Evolutionary conservation across 1,140 invertebrate genomes (phyloP).

Genomic region (Plutomurus gul): DNA sequence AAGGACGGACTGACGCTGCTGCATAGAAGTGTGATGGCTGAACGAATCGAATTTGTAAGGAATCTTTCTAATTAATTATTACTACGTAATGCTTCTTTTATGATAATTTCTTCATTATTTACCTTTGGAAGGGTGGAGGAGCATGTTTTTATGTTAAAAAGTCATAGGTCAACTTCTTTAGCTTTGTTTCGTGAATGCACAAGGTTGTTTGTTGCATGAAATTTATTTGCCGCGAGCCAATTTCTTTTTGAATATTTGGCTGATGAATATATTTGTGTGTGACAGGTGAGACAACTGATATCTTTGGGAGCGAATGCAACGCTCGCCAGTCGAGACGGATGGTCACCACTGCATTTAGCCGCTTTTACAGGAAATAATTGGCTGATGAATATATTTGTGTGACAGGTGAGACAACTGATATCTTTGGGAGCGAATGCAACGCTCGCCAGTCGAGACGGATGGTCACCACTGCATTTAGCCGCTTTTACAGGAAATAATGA

Average conservation of each 20-base stretch:
- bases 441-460: constrained; percentile 40
- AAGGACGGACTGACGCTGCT: constrained; percentile 43
- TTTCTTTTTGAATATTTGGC: no score
- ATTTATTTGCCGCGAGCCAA: no score
- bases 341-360: constrained; percentile 42
- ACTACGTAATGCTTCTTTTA: not conserved
- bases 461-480: constrained; percentile 41
- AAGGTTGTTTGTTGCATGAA: no score
- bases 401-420: constrained; percentile 38
- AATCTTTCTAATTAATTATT: not conserved
- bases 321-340: constrained; percentile 40
- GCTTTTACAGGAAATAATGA: constrained; percentile 39
- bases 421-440: constrained; percentile 38
- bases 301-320: constrained; percentile 38
- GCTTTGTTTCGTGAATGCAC: no score
- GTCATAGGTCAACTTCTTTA: no score
- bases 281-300: constrained; percentile 38
- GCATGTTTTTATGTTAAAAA: no score
- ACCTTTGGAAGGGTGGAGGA: no score
- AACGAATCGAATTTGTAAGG: constrained; percentile 47
- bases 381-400: no score
- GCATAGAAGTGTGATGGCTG: constrained; percentile 42
- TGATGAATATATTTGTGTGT: no score
- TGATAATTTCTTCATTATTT: no score
- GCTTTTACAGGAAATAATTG: no score